Evolutionary conservation across 2,888 invertebrate genomes (phyloP).

Genomic region (Meta bourneti): DNA sequence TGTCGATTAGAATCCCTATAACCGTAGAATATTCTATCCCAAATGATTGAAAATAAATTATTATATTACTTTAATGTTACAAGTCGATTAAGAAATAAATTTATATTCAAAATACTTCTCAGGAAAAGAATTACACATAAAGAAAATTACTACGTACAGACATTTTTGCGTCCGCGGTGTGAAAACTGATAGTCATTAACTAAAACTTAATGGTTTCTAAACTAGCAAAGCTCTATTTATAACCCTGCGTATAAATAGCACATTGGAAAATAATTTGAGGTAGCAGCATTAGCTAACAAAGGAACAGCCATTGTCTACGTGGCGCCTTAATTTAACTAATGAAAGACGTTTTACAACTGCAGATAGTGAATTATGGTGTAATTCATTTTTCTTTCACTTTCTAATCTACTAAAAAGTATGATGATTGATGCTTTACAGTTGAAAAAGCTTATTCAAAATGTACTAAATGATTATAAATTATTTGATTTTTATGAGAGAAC

Average conservation of each 20-base stretch:
- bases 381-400: background rate
- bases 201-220: background rate
- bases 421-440: background rate
- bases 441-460: background rate
- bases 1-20: too few relatives aligned
- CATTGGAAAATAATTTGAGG: background rate
- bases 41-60: conserved; percentile 6
- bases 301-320: background rate
- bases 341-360: background rate
- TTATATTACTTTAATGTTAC: background rate
- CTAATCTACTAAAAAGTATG: background rate
- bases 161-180: background rate
- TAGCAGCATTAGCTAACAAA: background rate
- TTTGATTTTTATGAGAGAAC: too few relatives aligned
- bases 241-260: background rate
- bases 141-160: too few relatives aligned
- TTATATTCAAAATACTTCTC: background rate
- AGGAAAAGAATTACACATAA: background rate
- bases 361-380: background rate
- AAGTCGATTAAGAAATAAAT: conserved; percentile 7
- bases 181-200: background rate
- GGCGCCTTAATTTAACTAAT: background rate
- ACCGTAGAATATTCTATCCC: background rate
- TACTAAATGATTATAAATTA: too few relatives aligned
- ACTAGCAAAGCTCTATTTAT: background rate